phyloP scores from a whole-genome alignment of 2,888 invertebrate species.

The Cephus spinipes region DNA sequence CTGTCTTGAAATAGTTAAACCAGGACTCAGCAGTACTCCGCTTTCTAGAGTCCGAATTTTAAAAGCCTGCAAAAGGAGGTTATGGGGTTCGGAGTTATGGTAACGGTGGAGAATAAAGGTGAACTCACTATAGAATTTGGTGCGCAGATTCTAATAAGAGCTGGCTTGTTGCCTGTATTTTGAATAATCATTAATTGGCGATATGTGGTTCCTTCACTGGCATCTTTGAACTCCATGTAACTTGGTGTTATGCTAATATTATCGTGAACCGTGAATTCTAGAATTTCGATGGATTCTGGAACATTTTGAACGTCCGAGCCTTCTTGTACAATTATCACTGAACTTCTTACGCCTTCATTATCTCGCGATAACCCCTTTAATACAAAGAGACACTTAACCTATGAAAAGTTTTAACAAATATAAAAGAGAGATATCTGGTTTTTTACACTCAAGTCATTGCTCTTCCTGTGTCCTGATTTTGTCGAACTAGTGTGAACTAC shows the following conservation, averaged over 20 bases:
- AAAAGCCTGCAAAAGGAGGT: constrained; percentile 58
- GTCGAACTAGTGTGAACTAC: background rate
- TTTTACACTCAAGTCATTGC: background rate
- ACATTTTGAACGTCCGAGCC: background rate
- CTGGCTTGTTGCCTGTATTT: constrained; percentile 58
- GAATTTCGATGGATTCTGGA: constrained; percentile 11
- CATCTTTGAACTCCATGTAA: constrained; percentile 63
- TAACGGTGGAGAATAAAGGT: background rate
- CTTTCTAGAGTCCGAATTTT: constrained; percentile 47
- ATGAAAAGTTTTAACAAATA: background rate
- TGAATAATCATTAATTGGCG: constrained; percentile 54
- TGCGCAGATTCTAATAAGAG: constrained; percentile 55
- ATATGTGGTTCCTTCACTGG: constrained; percentile 63
- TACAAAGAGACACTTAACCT: background rate
- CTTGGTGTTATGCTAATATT: constrained; percentile 60
- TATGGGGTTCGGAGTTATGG: background rate
- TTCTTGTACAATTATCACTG: constrained; percentile 11
- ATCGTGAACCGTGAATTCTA: constrained; percentile 27
- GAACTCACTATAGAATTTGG: constrained; percentile 63
- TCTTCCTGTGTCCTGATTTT: background rate
- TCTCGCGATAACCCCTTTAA: background rate
- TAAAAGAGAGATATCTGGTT: background rate
- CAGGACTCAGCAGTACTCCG: constrained; percentile 56
- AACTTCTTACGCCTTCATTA: background rate
- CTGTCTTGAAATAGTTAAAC: constrained; percentile 57